Conservation (phyloP, 2,888 invertebrate genomes). For the Acrobasis consociella region DNA sequence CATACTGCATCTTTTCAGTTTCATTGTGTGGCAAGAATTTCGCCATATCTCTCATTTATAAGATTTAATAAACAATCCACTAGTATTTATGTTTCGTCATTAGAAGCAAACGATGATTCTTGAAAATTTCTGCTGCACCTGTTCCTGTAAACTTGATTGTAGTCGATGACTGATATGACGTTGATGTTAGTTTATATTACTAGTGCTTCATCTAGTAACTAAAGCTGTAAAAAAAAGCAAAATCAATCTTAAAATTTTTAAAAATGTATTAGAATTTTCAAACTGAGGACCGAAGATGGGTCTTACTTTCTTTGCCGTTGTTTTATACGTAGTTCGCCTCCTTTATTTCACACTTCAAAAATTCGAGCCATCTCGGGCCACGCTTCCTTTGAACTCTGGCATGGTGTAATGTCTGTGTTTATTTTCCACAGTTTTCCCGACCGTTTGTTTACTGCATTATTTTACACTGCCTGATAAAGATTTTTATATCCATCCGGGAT, state of each 20-base stretch:
- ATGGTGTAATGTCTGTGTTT: conserved; percentile 47
- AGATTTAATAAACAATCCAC: too few relatives aligned
- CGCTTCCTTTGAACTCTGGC: conserved; percentile 49
- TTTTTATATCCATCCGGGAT: background rate
- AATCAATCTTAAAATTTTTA: background rate
- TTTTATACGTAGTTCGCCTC: conserved; percentile 24
- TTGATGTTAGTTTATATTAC: too few relatives aligned
- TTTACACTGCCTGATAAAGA: conserved; percentile 7
- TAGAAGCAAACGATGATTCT: too few relatives aligned
- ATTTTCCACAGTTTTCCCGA: conserved; percentile 34
- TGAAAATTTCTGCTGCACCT: too few relatives aligned
- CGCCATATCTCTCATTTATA: too few relatives aligned
- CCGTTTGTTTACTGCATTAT: conserved; percentile 14
- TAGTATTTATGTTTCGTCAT: too few relatives aligned
- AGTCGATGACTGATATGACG: too few relatives aligned
- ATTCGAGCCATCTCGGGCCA: conserved; percentile 45
- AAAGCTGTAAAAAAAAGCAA: too few relatives aligned
- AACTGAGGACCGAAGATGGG: background rate
- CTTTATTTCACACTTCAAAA: conserved; percentile 56
- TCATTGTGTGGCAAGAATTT: too few relatives aligned
- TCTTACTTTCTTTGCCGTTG: conserved; percentile 3
- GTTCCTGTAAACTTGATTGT: too few relatives aligned
- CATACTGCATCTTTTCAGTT: too few relatives aligned
- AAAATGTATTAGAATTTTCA: background rate
- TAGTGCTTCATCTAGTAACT: too few relatives aligned